Percentiles rank a stretch among this genome's conserved stretches.
Evolutionary conservation across 2,113 vertebrate species (phyloP).

Genomic region (Bathybates hornii): DNA sequence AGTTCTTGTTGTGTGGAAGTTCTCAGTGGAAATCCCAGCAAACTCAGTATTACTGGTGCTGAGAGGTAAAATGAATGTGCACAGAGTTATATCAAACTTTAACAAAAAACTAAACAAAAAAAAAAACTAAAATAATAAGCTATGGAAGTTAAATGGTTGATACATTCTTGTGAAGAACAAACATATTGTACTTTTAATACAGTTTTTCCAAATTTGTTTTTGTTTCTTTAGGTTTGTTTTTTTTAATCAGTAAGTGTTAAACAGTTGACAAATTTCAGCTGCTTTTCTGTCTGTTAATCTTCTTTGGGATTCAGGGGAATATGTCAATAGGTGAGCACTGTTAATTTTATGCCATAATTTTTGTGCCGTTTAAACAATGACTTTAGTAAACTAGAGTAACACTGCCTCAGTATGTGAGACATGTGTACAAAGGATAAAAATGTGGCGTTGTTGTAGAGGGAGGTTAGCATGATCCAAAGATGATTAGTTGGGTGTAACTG

Average conservation of each 20-base stretch:
- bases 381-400: neutral
- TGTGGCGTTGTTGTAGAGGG: too few relatives aligned
- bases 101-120: fast-evolving
- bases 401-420: neutral
- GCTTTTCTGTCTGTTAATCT: neutral
- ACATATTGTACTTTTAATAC: neutral
- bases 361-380: neutral
- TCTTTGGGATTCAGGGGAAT: neutral
- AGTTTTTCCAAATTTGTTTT: neutral
- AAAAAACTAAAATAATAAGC: too few relatives aligned
- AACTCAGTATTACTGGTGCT: neutral
- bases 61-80: neutral
- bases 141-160: neutral
- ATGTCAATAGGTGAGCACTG: neutral
- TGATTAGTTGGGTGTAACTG: neutral
- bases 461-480: neutral
- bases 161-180: neutral
- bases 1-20: neutral
- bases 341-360: neutral
- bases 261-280: neutral
- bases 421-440: neutral
- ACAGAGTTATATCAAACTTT: neutral
- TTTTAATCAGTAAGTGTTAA: neutral
- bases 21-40: neutral
- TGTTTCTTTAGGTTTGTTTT: neutral